Base-by-base conservation (phyloP, 2,888 invertebrate species). In the Macrosoma leucophasiata region DNA sequence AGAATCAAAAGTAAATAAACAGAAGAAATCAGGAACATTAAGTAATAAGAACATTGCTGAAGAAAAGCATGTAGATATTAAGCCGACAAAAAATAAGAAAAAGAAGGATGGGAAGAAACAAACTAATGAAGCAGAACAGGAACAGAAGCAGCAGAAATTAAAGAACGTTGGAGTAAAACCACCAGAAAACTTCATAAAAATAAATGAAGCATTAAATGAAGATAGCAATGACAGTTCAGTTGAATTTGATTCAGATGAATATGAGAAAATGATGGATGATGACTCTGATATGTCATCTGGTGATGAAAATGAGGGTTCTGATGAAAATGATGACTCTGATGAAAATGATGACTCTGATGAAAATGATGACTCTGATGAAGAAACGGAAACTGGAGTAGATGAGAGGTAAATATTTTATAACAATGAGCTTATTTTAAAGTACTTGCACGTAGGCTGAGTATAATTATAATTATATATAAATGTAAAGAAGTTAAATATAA, bases 161-260 rank as follows among this genome's bases (percentile, higher is more conserved):
- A 67, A 70, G 43, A 50, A 56, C 21, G 55, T 62, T 17, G 69
- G 68, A 36, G 61, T 70, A 1, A 66, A 68, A 34, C 54, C 56
- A 21, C 49, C 56, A 17, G 63, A 65, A 37, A 60, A 74, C 22
- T 79, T 72, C 31, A 68, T 78, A 4, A 59, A 58, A 39, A 36
- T 77, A 17, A 41, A 46, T 21, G 46, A 60, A 33, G 57, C 62
- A 8, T 49, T 58, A 12, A 60, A 51, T 22, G 51, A 42, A 35
- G 68, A 71, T 7, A 68, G 67, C n/a, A n/a, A n/a, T 62, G 76
- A 76, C 30, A 62, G 64, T 22, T 59, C 65, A 6, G 46, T 58
- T 10, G 64, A 59, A 3, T 79, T 79, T 62, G 71, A 79, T 51
- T 78, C 77, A 8, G 81, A 79, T 61, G 78, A 68, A 35, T 81